These are phyloP conservation scores for Phyllopteryx taeniolatus DNA, from an alignment of 2,113 vertebrate genomes.

Conservation along the genomic window DNA sequence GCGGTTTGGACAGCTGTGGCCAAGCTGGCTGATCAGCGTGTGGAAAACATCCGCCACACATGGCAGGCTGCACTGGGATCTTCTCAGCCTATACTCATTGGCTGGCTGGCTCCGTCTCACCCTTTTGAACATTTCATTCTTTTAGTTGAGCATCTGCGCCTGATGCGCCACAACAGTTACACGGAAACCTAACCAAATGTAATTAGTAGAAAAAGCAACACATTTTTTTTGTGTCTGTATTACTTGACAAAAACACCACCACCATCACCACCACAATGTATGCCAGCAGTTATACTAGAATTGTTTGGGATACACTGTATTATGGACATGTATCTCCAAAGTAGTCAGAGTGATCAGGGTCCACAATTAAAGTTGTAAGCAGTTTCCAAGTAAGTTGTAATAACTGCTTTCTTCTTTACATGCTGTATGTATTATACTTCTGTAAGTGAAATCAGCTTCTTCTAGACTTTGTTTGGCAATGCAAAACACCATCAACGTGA, in stretches of 20 bases:
- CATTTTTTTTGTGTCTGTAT: not conserved
- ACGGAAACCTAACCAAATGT: not conserved
- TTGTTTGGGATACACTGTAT: not conserved
- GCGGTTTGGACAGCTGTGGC: conserved; percentile 77
- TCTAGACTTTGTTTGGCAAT: not conserved
- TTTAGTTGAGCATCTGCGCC: conserved; percentile 36
- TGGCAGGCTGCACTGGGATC: conserved; percentile 72
- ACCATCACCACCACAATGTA: not conserved
- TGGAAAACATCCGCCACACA: conserved; percentile 91
- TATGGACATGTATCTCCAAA: not conserved
- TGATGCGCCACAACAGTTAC: conserved; percentile 5
- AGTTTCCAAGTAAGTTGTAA: too few relatives aligned
- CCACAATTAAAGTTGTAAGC: not conserved
- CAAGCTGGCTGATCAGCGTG: conserved; percentile 84
- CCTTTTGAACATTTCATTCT: conserved; percentile 29
- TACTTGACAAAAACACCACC: not conserved
- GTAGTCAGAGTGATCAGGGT: not conserved
- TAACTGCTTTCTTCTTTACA: not conserved
- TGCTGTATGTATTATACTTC: too few relatives aligned
- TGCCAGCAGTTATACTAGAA: not conserved
- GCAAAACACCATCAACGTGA: not conserved
- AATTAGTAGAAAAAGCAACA: not conserved
- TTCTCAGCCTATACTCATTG: conserved; percentile 56
- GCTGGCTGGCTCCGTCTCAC: conserved; percentile 43
- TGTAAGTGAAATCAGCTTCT: too few relatives aligned